Base-by-base conservation (phyloP, 1,140 invertebrate species). In the Acromyrmex heyeri region DNA sequence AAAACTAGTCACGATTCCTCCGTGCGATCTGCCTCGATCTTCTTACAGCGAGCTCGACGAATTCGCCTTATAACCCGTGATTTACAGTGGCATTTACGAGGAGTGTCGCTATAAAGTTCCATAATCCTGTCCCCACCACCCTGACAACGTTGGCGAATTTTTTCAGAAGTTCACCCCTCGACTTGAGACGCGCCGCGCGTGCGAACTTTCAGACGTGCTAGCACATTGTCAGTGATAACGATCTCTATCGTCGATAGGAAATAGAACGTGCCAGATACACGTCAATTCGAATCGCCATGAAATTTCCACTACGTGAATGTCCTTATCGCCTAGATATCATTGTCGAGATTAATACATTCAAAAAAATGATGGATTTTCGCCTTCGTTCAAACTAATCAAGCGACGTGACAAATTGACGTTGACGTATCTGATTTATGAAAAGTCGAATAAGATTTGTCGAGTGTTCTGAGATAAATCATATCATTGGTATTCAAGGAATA, bases 61-160 rank as follows among this genome's bases (percentile, higher is more conserved):
- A 86, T 90, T 90, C 83, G 64, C 57, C 27, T 65, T 65, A 76
- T 78, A 83, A 65, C 24, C 16, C 61, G 7, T 69, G 72, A 79
- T 79, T 89, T 85, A 87, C 67, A 34, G 48, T 55, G 83, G 64
- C 85, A 24, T 89, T 89, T 90, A 83, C 77, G 70, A 82, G 61
- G 65, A 62, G 18, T 27, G 73, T 83, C 73, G 12, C 59, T 83
- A 62, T 83, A 83, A 78, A 78, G 50, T 72, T 59, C 87, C 65
- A 34, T 82, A 86, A 88, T 86, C 57, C 73, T 30, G 30, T 8
- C 16, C 62, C 16, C 62, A 27, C 24, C 27, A n/a, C n/a, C 12
- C 18, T 2, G 44, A 12, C 48, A 38, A 81, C 27, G 34, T 48
- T 14, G 38, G n/a, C 38, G 18, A 34, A 83, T 61, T 82, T 73